Percentiles rank a stretch among this genome's conserved stretches.
Conservation (phyloP, 1,140 invertebrate genomes). For the Zaprionus inermis region DNA sequence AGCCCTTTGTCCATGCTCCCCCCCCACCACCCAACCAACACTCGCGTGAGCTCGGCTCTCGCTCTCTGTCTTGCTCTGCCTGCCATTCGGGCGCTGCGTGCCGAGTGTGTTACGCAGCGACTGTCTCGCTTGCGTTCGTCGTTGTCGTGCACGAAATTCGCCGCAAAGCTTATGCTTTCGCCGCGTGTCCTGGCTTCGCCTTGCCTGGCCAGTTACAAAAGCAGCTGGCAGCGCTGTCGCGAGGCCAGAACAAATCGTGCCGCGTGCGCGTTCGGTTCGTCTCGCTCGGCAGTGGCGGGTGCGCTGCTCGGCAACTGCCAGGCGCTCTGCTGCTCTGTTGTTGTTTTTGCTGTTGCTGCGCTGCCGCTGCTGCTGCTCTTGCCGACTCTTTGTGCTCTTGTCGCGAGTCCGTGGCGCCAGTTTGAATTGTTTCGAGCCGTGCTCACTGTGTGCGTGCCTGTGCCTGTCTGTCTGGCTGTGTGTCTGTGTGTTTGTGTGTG, state of each 20-base stretch:
- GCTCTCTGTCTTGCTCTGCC: conserved; percentile 11
- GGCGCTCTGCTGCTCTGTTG: not conserved
- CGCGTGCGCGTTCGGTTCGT: conserved; percentile 78
- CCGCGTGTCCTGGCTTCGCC: conserved; percentile 6
- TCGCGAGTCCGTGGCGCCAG: conserved; percentile 29
- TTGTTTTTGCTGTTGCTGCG: conserved; percentile 21
- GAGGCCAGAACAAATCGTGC: conserved; percentile 75
- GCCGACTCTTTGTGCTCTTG: conserved; percentile 16
- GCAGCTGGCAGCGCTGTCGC: conserved; percentile 46
- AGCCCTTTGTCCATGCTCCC: conserved; percentile 18
- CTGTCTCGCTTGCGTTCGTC: conserved; percentile 16
- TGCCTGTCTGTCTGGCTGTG: conserved; percentile 4
- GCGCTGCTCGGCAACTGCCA: not conserved
- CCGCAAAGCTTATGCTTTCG: conserved; percentile 41
- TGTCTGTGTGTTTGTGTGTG: conserved; percentile 20
- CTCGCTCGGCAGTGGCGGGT: conserved; percentile 28
- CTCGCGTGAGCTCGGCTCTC: conserved; percentile 7
- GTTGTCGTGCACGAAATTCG: conserved; percentile 14
- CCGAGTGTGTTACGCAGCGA: not conserved
- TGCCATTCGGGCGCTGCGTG: not conserved
- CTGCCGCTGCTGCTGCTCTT: conserved; percentile 1
- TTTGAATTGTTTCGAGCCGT: conserved; percentile 11
- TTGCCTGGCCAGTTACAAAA: conserved; percentile 50
- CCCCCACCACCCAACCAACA: not conserved
- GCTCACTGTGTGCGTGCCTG: no score